Evolutionary conservation across 1,140 invertebrate genomes (phyloP).

Genomic region (Dendroctonus valens): DNA sequence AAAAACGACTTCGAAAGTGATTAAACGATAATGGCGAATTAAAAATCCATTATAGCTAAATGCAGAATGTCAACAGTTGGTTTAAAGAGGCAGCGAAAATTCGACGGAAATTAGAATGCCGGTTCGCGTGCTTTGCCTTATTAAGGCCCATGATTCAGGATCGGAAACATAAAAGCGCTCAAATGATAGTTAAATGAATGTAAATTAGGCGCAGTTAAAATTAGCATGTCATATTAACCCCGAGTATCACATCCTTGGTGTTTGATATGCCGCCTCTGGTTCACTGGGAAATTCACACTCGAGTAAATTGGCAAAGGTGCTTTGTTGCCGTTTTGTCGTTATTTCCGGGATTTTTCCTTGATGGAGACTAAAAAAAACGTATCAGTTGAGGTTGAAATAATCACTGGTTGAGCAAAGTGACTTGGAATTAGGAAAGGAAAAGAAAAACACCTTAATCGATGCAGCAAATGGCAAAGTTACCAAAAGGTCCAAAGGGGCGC

Average conservation of each 20-base stretch:
- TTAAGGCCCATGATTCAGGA: slow-evolving; percentile 30
- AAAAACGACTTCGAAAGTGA: too few species aligned
- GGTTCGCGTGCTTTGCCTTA: slow-evolving; percentile 29
- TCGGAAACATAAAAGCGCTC: slow-evolving; percentile 35
- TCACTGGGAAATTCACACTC: slow-evolving; percentile 19
- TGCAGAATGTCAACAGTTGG: too few species aligned
- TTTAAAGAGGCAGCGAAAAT: neutral
- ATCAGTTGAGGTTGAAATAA: too few species aligned
- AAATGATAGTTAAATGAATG: slow-evolving; percentile 40
- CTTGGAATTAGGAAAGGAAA: too few species aligned
- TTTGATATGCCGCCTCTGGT: slow-evolving; percentile 34
- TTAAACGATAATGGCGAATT: too few species aligned
- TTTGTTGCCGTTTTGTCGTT: slow-evolving; percentile 11
- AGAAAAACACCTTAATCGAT: too few species aligned
- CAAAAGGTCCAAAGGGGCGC: too few species aligned
- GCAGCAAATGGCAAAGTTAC: too few species aligned
- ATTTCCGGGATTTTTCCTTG: too few species aligned
- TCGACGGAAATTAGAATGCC: slow-evolving; percentile 7
- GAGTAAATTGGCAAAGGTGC: slow-evolving; percentile 25
- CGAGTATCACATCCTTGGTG: slow-evolving; percentile 33
- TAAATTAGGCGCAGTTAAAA: slow-evolving; percentile 39
- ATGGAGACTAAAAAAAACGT: too few species aligned
- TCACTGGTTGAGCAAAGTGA: too few species aligned
- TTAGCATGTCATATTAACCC: slow-evolving; percentile 41
- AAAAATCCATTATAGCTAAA: too few species aligned